Conservation (phyloP, 2,113 vertebrate genomes). For the Gracilinanus agilis region DNA sequence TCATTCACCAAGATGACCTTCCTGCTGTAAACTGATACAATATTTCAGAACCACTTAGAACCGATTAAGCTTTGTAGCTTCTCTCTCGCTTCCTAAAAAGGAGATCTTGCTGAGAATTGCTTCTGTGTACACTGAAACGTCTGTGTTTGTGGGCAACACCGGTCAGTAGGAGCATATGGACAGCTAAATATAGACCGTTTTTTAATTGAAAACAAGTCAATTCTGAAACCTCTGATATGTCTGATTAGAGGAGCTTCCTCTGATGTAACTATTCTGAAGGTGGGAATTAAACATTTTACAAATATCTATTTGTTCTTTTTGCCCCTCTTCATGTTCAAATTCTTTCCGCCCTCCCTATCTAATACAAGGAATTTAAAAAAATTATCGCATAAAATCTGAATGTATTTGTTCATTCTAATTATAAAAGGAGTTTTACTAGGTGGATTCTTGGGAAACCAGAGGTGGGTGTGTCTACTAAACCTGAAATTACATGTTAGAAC, state of each 20-base stretch:
- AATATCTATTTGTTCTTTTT: slow-evolving; percentile 29
- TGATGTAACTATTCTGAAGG: slow-evolving; percentile 36
- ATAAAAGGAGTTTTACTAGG: neutral
- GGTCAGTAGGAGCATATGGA: slow-evolving; percentile 79
- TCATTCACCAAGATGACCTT: slow-evolving; percentile 77
- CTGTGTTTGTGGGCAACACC: slow-evolving; percentile 60
- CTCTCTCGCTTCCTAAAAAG: slow-evolving; percentile 64
- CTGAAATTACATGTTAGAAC: neutral
- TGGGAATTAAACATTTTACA: slow-evolving; percentile 30
- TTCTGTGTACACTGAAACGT: slow-evolving; percentile 45
- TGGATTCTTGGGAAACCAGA: neutral
- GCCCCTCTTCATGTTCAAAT: slow-evolving; percentile 4
- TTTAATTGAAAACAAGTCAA: slow-evolving; percentile 76
- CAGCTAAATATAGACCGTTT: slow-evolving; percentile 80
- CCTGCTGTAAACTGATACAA: slow-evolving; percentile 79
- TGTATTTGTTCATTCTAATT: slow-evolving; percentile 13
- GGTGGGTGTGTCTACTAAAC: neutral
- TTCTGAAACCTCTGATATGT: slow-evolving; percentile 70
- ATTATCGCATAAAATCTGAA: slow-evolving; percentile 6
- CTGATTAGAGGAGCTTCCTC: slow-evolving; percentile 35
- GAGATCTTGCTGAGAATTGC: slow-evolving; percentile 74
- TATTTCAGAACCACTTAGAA: slow-evolving; percentile 81
- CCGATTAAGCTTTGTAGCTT: slow-evolving; percentile 76
- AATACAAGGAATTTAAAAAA: neutral
- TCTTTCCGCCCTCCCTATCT: neutral